These are phyloP conservation scores for Ennomos quercinarius DNA, from an alignment of 2,888 invertebrate genomes.

Conservation along the genomic window DNA sequence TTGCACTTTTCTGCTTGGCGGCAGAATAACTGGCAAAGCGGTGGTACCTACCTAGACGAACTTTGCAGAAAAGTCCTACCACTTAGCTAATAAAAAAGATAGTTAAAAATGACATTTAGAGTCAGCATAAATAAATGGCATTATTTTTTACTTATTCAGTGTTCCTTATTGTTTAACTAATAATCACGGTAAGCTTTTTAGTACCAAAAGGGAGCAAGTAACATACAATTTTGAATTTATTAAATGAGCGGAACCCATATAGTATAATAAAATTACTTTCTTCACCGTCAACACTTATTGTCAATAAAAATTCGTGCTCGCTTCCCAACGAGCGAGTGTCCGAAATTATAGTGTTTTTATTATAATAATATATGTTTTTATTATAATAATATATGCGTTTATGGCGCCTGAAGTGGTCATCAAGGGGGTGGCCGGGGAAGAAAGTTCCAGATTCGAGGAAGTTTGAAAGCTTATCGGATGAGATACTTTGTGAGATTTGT, in stretches of 20 bases:
- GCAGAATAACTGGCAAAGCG: too few relatives aligned
- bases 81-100: too few relatives aligned
- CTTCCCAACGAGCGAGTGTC: constrained; percentile 40
- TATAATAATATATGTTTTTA: constrained; percentile 60
- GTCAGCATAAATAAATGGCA: too few relatives aligned
- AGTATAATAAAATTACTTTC: constrained; percentile 29
- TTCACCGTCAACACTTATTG: constrained; percentile 24
- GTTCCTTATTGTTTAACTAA: too few relatives aligned
- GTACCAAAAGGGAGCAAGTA: too few relatives aligned
- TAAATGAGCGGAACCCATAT: constrained; percentile 23
- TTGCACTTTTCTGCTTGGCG: too few relatives aligned
- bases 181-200: too few relatives aligned
- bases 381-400: constrained; percentile 59
- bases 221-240: too few relatives aligned
- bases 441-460: constrained; percentile 41
- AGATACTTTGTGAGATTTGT: not conserved
- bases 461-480: constrained; percentile 21
- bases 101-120: too few relatives aligned
- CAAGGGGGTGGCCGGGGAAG: constrained; percentile 53
- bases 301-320: constrained; percentile 37
- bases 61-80: too few relatives aligned
- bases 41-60: too few relatives aligned
- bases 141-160: too few relatives aligned
- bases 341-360: constrained; percentile 56
- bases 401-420: constrained; percentile 57